Evolutionary conservation across 1,140 invertebrate genomes (phyloP).

Genomic region (Oedothorax gibbosus): DNA sequence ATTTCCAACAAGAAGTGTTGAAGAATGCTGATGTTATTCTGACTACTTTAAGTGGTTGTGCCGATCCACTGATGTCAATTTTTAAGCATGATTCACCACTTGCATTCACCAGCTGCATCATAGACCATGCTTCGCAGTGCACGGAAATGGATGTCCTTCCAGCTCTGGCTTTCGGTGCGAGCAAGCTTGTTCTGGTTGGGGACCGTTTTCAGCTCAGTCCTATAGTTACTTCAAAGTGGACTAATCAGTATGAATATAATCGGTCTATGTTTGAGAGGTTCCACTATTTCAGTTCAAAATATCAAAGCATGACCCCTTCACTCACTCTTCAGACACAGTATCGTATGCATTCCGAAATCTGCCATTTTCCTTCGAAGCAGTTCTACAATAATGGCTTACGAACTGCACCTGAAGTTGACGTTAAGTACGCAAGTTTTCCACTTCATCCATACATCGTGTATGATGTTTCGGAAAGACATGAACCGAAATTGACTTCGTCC

Average conservation of each 20-base stretch:
- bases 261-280: slow-evolving; percentile 71
- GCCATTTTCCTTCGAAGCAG: slow-evolving; percentile 78
- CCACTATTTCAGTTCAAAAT: slow-evolving; percentile 62
- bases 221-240: slow-evolving; percentile 80
- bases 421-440: slow-evolving; percentile 64
- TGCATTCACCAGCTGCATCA: slow-evolving; percentile 83
- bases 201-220: slow-evolving; percentile 89
- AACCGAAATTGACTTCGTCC: slow-evolving; percentile 60
- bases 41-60: slow-evolving; percentile 76
- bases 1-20: slow-evolving; percentile 67
- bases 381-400: slow-evolving; percentile 79
- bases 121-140: slow-evolving; percentile 92
- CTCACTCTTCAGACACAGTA: slow-evolving; percentile 82
- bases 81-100: slow-evolving; percentile 67
- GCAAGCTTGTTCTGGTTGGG: slow-evolving; percentile 85
- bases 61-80: slow-evolving; percentile 64
- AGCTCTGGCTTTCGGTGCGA: slow-evolving; percentile 80
- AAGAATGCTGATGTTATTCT: slow-evolving; percentile 76
- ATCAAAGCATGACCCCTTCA: slow-evolving; percentile 62
- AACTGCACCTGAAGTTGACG: slow-evolving; percentile 67
- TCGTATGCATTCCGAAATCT: slow-evolving; percentile 86
- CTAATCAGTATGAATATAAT: slow-evolving; percentile 59
- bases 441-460: slow-evolving; percentile 73
- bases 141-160: slow-evolving; percentile 85
- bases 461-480: slow-evolving; percentile 66